A percentile compares a stretch with the other conserved stretches of the same genome.
Conservation (phyloP, 2,888 invertebrate species). For the Rhingia rostrata region DNA sequence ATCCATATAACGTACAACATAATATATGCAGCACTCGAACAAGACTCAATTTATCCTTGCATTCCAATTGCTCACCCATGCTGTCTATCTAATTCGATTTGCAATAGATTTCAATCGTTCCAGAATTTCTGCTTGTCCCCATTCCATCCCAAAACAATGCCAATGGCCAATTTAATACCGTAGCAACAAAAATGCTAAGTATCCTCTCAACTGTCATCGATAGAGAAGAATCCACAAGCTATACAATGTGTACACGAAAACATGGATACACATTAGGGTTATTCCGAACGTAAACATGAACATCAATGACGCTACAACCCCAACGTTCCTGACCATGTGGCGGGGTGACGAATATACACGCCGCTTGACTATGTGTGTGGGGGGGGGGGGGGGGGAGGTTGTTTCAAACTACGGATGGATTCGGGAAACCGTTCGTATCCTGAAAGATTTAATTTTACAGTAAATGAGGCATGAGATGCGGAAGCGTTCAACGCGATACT, state of each 20-base stretch:
- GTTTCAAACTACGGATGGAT: conserved; percentile 24
- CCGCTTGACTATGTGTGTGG: background rate
- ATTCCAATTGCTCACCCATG: conserved; percentile 1
- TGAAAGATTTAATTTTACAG: conserved; percentile 60
- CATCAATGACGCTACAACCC: conserved; percentile 10
- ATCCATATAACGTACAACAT: background rate
- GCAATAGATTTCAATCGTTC: conserved; percentile 10
- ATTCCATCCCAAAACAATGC: conserved; percentile 15
- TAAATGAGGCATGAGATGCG: conserved; percentile 58
- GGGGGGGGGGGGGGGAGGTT: background rate
- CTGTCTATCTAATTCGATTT: conserved; percentile 21
- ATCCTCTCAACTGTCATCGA: background rate
- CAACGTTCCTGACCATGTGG: background rate
- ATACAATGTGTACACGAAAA: background rate
- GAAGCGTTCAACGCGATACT: conserved; percentile 45
- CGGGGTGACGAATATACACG: background rate
- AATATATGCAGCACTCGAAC: conserved; percentile 3
- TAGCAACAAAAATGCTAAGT: conserved; percentile 20
- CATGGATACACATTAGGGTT: conserved; percentile 41
- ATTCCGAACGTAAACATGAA: conserved; percentile 33
- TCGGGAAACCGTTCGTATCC: conserved; percentile 57
- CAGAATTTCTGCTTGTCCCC: background rate
- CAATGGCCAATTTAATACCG: conserved; percentile 41
- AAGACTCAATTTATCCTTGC: background rate
- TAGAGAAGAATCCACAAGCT: background rate